These are phyloP conservation scores for Hesperia comma DNA, from an alignment of 2,888 invertebrate species.

Conservation along the genomic window DNA sequence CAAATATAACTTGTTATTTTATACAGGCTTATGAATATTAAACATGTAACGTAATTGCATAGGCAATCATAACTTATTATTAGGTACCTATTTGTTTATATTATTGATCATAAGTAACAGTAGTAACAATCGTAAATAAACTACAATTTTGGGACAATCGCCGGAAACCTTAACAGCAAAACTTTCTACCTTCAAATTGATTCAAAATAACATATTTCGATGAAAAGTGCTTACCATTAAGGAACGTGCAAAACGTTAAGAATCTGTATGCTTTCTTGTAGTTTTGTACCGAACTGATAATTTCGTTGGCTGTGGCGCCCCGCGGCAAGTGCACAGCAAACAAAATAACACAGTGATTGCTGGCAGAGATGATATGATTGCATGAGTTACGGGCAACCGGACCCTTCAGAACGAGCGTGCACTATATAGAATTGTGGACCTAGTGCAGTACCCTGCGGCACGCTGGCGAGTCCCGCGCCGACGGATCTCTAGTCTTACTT, in stretches of 20 bases:
- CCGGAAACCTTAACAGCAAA: conserved; percentile 14
- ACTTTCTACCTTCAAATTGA: conserved; percentile 17
- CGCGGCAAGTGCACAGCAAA: conserved; percentile 63
- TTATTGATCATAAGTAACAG: too few relatives aligned
- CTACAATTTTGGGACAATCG: neutral
- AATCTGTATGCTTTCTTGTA: conserved; percentile 33
- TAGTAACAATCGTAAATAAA: too few relatives aligned
- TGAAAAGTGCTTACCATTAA: conserved; percentile 25
- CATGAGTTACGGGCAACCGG: conserved; percentile 48
- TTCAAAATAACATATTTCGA: conserved; percentile 27
- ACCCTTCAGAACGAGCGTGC: conserved; percentile 44
- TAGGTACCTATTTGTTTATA: neutral
- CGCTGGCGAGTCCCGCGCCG: conserved; percentile 51
- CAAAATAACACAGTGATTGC: conserved; percentile 73
- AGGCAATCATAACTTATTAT: conserved; percentile 1
- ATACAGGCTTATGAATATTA: neutral
- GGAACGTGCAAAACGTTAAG: conserved; percentile 24
- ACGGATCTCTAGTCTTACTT: conserved; percentile 50
- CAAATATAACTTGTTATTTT: neutral
- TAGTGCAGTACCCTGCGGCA: conserved; percentile 63
- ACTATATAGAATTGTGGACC: conserved; percentile 54
- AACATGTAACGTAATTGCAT: neutral
- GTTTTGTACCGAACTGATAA: conserved; percentile 53
- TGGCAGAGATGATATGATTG: conserved; percentile 62
- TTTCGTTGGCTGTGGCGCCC: conserved; percentile 57